These are phyloP conservation scores for Athalia rosae DNA, from an alignment of 2,888 invertebrate genomes.

Conservation along the genomic window DNA sequence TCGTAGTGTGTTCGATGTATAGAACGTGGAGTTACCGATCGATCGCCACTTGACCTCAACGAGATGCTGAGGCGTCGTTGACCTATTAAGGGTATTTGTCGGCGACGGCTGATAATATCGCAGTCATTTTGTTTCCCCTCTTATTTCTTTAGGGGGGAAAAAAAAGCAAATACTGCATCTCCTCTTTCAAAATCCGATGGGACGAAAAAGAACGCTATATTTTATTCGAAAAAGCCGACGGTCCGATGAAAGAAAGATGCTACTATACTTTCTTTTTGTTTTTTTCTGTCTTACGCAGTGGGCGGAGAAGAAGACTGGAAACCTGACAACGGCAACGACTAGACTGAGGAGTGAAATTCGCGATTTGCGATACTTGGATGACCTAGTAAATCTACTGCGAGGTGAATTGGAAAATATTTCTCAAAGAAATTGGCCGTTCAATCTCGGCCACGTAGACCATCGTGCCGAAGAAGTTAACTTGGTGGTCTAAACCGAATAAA, in stretches of 20 bases:
- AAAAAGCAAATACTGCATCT: conserved; percentile 2
- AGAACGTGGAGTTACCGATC: conserved; percentile 15
- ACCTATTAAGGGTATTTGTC: conserved; percentile 21
- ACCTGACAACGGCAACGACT: conserved; percentile 59
- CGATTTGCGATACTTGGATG: conserved; percentile 67
- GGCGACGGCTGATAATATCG: not conserved
- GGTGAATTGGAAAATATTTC: conserved; percentile 67
- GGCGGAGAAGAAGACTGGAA: conserved; percentile 62
- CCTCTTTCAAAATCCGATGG: not conserved
- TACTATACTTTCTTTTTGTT: not conserved
- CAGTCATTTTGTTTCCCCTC: not conserved
- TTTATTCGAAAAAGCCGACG: not conserved
- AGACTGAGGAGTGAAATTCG: conserved; percentile 63
- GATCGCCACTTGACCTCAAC: conserved; percentile 26
- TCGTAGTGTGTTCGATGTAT: not conserved
- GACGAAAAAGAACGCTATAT: not conserved
- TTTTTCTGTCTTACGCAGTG: conserved; percentile 56
- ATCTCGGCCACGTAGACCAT: conserved; percentile 59
- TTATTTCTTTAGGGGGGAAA: not conserved
- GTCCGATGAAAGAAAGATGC: not conserved
- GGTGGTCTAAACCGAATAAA: conserved; percentile 56
- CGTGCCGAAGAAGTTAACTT: conserved; percentile 66
- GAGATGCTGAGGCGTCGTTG: not conserved
- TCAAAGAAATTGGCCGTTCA: conserved; percentile 68
- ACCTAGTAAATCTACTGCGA: conserved; percentile 65